These are phyloP conservation scores for Biston betularia DNA, from an alignment of 2,888 invertebrate genomes.

Conservation along the genomic window DNA sequence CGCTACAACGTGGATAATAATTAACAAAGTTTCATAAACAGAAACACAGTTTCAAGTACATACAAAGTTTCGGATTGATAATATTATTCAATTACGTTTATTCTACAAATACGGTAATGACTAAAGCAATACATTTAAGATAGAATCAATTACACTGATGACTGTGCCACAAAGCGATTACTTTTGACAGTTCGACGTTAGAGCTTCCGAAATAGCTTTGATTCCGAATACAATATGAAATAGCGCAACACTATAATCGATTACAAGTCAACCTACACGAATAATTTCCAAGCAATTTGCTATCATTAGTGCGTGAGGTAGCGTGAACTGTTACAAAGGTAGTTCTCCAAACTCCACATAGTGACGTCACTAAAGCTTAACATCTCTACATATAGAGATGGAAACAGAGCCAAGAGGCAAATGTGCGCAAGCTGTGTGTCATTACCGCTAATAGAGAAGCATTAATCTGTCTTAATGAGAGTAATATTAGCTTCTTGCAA, in stretches of 20 bases:
- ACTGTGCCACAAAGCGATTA: slow-evolving; percentile 3
- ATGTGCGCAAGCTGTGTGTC: slow-evolving; percentile 70
- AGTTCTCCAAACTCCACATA: slow-evolving; percentile 14
- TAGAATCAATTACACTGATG: slow-evolving; percentile 2
- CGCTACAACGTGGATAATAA: too few relatives aligned
- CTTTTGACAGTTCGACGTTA: slow-evolving; percentile 8
- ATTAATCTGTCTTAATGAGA: slow-evolving; percentile 77
- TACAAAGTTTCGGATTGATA: too few relatives aligned
- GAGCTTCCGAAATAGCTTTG: background rate
- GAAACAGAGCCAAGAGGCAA: slow-evolving; percentile 62
- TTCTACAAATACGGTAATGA: background rate
- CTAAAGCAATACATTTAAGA: background rate
- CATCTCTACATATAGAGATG: slow-evolving; percentile 45
- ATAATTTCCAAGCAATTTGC: slow-evolving; percentile 43
- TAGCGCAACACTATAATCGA: slow-evolving; percentile 36
- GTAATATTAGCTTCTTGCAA: slow-evolving; percentile 65
- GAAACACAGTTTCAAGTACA: too few relatives aligned
- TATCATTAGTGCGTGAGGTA: slow-evolving; percentile 42
- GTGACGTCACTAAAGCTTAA: background rate
- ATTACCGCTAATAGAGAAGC: slow-evolving; percentile 74
- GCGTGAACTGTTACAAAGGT: slow-evolving; percentile 31
- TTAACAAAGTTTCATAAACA: too few relatives aligned
- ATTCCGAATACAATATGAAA: slow-evolving; percentile 10
- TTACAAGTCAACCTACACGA: slow-evolving; percentile 41
- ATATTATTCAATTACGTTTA: background rate